phyloP scores from a whole-genome alignment of 2,113 vertebrate species.

The Clarias batrachus region DNA sequence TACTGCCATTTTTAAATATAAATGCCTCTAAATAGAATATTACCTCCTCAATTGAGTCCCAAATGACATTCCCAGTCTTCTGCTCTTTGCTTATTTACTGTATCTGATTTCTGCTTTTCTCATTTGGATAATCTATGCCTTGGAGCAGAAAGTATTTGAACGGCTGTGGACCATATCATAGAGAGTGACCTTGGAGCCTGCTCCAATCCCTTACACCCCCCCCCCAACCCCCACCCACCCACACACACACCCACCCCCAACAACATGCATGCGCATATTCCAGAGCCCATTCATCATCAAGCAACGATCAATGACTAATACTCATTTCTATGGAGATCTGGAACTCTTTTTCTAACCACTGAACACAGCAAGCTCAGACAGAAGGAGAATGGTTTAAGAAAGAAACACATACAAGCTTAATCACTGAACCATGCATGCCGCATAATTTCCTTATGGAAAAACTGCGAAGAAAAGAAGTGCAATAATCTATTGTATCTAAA shows the following conservation, averaged over 20 bases:
- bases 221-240: no score
- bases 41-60: not conserved
- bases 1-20: not conserved
- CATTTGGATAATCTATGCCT: conserved; percentile 20
- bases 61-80: conserved; percentile 6
- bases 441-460: conserved; percentile 8
- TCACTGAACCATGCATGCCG: not conserved
- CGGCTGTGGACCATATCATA: not conserved
- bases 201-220: not conserved
- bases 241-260: no score
- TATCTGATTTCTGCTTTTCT: conserved; percentile 44
- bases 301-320: not conserved
- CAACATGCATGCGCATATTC: not conserved
- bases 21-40: not conserved
- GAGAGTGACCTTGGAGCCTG: conserved; percentile 5
- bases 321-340: not conserved
- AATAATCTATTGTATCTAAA: not conserved
- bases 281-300: not conserved
- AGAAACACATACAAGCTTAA: not conserved
- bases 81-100: conserved; percentile 5
- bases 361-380: not conserved
- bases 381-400: not conserved
- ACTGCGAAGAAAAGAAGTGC: not conserved
- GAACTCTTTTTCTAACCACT: not conserved
- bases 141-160: conserved; percentile 14